A percentile compares a stretch with the other conserved stretches of the same genome.
These are phyloP conservation scores for Dasyurus viverrinus DNA, from an alignment of 2,113 vertebrate species.

Conservation along the genomic window DNA sequence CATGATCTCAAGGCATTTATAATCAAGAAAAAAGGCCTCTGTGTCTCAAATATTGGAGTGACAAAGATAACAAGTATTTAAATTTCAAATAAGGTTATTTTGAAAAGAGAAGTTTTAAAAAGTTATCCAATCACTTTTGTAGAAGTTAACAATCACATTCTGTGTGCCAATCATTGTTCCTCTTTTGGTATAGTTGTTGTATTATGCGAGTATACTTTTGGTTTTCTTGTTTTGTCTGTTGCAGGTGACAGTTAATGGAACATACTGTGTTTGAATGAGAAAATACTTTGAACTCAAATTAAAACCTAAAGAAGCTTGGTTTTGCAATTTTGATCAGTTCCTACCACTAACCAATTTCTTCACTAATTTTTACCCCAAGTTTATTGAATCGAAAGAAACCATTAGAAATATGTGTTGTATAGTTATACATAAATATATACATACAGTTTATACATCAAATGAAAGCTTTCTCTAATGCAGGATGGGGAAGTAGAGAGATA, in stretches of 20 bases:
- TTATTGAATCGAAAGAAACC: neutral
- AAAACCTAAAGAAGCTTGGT: neutral
- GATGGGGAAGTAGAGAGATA: too few relatives aligned
- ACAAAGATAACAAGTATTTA: slow-evolving; percentile 42
- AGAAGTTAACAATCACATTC: slow-evolving; percentile 13
- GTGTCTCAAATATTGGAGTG: slow-evolving; percentile 27
- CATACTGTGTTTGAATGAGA: neutral
- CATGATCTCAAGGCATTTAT: neutral
- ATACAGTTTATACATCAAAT: too few relatives aligned
- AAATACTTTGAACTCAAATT: slow-evolving; percentile 18
- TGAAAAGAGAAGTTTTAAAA: slow-evolving; percentile 44
- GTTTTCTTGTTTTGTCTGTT: neutral
- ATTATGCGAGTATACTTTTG: neutral
- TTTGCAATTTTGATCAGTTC: neutral
- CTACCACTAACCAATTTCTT: neutral
- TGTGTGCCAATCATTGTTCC: slow-evolving; percentile 36
- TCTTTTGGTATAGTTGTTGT: slow-evolving; percentile 6
- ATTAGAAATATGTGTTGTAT: neutral
- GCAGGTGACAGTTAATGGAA: neutral
- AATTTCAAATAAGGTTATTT: neutral
- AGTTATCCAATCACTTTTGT: slow-evolving; percentile 24
- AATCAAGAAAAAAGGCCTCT: slow-evolving; percentile 21
- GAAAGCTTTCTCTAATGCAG: too few relatives aligned
- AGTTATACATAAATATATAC: neutral
- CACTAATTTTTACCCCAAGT: neutral